Evolutionary conservation across 2,888 invertebrate genomes (phyloP).

Genomic region (Venusia cambrica): DNA sequence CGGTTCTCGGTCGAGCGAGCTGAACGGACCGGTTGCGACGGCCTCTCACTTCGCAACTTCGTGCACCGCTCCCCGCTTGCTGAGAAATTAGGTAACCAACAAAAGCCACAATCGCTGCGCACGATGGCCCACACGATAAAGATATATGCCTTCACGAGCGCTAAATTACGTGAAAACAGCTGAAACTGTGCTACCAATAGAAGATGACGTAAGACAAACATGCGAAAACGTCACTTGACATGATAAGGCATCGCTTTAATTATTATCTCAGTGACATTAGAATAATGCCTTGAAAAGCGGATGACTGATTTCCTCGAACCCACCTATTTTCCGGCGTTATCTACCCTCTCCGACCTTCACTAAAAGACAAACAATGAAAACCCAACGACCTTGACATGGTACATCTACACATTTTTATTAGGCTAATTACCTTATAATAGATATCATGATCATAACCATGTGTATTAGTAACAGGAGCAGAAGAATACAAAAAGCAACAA

Average conservation of each 20-base stretch:
- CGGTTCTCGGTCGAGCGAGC: constrained; percentile 67
- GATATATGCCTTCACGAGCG: constrained; percentile 50
- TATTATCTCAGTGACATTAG: constrained; percentile 50
- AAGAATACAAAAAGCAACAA: constrained; percentile 55
- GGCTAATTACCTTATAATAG: constrained; percentile 62
- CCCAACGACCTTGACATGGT: constrained; percentile 74
- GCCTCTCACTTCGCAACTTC: constrained; percentile 79
- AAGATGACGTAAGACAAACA: constrained; percentile 45
- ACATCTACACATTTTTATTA: constrained; percentile 66
- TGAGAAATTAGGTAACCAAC: constrained; percentile 79
- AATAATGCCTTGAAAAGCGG: constrained; percentile 70
- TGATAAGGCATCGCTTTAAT: constrained; percentile 43
- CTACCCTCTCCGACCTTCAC: constrained; percentile 70
- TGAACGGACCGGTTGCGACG: constrained; percentile 73
- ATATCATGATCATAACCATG: constrained; percentile 57
- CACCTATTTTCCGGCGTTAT: constrained; percentile 67
- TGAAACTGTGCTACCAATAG: constrained; percentile 40
- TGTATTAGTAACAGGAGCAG: constrained; percentile 60
- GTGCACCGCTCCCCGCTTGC: constrained; percentile 67
- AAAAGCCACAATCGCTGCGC: constrained; percentile 64
- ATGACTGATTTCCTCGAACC: constrained; percentile 73
- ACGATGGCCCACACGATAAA: constrained; percentile 57
- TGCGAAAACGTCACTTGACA: constrained; percentile 40
- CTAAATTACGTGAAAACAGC: constrained; percentile 46
- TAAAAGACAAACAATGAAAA: constrained; percentile 73